Percentiles rank a stretch among this genome's conserved stretches.
These are phyloP conservation scores for Parauchenoglanis ngamensis DNA, from an alignment of 2,797 vertebrate species.

Conservation along the genomic window DNA sequence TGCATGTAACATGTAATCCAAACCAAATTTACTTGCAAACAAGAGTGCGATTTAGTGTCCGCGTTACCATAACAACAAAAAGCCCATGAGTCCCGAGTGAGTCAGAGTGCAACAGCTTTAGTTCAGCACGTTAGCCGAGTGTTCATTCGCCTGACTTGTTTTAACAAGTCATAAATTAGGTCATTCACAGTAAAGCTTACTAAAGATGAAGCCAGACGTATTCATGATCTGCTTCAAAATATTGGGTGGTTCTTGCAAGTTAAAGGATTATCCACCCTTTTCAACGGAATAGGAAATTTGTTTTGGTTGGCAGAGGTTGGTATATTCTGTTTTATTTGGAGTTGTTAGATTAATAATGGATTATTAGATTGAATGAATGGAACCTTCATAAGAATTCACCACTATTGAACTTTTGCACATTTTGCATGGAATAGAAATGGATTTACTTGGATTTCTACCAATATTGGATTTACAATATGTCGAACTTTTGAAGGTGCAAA, in stretches of 20 bases:
- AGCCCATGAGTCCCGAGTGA: not conserved
- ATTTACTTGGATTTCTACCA: not conserved
- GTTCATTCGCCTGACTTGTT: not conserved
- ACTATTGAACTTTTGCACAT: not conserved
- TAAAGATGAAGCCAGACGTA: not conserved
- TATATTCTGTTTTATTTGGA: not conserved
- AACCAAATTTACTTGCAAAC: not conserved
- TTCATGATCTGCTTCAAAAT: not conserved
- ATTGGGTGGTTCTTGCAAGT: not conserved
- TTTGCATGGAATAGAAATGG: not conserved
- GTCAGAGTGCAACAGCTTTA: not conserved
- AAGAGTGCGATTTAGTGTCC: not conserved
- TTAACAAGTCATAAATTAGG: slow-evolving; percentile 11
- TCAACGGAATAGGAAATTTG: not conserved
- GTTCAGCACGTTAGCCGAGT: not conserved
- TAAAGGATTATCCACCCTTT: not conserved
- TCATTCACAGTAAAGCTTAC: not conserved
- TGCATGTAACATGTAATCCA: not conserved
- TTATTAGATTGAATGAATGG: not conserved
- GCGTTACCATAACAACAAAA: slow-evolving; percentile 19
- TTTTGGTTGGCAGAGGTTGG: not conserved
- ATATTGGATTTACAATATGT: not conserved
- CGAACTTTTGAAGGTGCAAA: not conserved
- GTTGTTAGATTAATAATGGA: not conserved
- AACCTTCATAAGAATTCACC: not conserved